phyloP scores from a whole-genome alignment of 2,888 invertebrate species.

The Andricus curvator region DNA sequence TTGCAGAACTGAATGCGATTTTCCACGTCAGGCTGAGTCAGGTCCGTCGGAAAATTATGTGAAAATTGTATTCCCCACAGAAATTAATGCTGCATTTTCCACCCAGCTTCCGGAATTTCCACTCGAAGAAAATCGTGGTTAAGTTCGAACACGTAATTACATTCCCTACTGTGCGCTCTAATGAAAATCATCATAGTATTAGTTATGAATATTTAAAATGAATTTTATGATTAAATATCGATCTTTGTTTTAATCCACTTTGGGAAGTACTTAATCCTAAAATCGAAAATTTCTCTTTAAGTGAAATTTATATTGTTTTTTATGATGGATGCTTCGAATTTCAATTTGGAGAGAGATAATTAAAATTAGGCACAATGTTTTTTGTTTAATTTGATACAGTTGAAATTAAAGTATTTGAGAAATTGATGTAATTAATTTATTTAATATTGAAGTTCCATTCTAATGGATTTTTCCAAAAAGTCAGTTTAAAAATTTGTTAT shows the following conservation, averaged over 20 bases:
- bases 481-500: too few relatives aligned
- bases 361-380: too few relatives aligned
- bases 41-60: conserved; percentile 25
- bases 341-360: too few relatives aligned
- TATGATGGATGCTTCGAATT: too few relatives aligned
- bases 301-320: too few relatives aligned
- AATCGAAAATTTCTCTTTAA: neutral
- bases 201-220: neutral
- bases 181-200: neutral
- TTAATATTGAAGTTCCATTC: too few relatives aligned
- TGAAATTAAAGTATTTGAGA: too few relatives aligned
- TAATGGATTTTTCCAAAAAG: too few relatives aligned
- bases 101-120: neutral
- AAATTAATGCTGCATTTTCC: conserved; percentile 26
- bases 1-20: conserved; percentile 26
- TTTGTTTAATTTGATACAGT: too few relatives aligned
- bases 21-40: conserved; percentile 1
- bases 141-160: conserved; percentile 1
- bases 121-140: conserved; percentile 14
- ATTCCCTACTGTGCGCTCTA: neutral
- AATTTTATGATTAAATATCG: conserved; percentile 14
- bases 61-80: conserved; percentile 36
- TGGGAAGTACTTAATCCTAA: neutral
- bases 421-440: too few relatives aligned
- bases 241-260: neutral